Conservation (phyloP, 2,888 invertebrate species). For the Torymus auratus region DNA sequence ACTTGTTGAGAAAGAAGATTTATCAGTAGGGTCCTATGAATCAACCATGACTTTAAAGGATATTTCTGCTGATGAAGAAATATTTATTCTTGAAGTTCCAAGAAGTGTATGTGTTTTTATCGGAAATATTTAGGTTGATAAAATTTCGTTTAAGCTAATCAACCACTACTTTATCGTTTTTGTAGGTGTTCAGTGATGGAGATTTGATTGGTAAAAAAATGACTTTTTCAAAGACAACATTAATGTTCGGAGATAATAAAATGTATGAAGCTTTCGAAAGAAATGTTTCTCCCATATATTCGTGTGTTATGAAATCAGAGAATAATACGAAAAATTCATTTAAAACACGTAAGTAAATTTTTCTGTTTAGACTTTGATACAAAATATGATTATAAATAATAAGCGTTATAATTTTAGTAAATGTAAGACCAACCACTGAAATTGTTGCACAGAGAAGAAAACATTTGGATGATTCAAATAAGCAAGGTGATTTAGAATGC, state of each 20-base stretch:
- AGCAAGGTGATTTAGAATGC: background rate
- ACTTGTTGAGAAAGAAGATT: slow-evolving; percentile 53
- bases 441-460: slow-evolving; percentile 48
- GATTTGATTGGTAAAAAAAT: slow-evolving; percentile 51
- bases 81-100: slow-evolving; percentile 55
- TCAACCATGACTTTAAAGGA: slow-evolving; percentile 36
- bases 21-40: slow-evolving; percentile 26
- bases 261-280: slow-evolving; percentile 41
- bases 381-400: slow-evolving; percentile 14
- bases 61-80: slow-evolving; percentile 52
- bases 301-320: slow-evolving; percentile 45
- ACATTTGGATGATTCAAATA: slow-evolving; percentile 8
- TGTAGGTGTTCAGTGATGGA: slow-evolving; percentile 44
- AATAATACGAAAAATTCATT: slow-evolving; percentile 25
- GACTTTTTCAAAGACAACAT: slow-evolving; percentile 20
- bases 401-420: slow-evolving; percentile 42
- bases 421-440: slow-evolving; percentile 43
- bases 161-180: background rate
- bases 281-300: slow-evolving; percentile 6
- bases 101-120: slow-evolving; percentile 47
- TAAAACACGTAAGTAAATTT: slow-evolving; percentile 42
- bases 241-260: slow-evolving; percentile 32
- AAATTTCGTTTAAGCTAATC: too few relatives aligned
- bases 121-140: too few relatives aligned
- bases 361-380: background rate